Percentiles rank a stretch among this genome's conserved stretches.
Evolutionary conservation across 1,140 invertebrate species (phyloP).

Genomic region (Saxidomus purpurata): DNA sequence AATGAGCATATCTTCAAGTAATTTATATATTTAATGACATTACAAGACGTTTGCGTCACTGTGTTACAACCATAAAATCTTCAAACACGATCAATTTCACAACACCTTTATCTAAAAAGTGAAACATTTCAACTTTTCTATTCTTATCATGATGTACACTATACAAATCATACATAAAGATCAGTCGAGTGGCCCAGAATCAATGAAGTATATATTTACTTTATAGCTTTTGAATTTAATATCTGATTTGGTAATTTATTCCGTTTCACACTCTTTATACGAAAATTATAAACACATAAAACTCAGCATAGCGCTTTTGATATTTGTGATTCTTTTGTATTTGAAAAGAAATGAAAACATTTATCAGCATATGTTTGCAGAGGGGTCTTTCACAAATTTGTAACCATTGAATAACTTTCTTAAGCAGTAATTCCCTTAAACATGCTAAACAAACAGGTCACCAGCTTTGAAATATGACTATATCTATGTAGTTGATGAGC

Average conservation of each 20-base stretch:
- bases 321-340: constrained; percentile 43
- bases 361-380: constrained; percentile 53
- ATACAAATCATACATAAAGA: constrained; percentile 56
- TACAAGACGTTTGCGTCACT: constrained; percentile 5
- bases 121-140: constrained; percentile 55
- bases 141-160: not conserved
- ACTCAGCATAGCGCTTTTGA: constrained; percentile 49
- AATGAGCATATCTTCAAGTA: constrained; percentile 4
- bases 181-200: constrained; percentile 35
- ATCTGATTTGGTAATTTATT: constrained; percentile 67
- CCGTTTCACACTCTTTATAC: constrained; percentile 61
- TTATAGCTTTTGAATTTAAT: constrained; percentile 66
- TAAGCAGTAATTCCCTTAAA: not conserved
- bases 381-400: constrained; percentile 48
- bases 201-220: constrained; percentile 60
- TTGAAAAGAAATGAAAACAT: constrained; percentile 58
- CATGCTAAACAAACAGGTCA: not conserved
- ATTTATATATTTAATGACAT: constrained; percentile 23
- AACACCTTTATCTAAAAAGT: constrained; percentile 47
- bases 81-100: constrained; percentile 9
- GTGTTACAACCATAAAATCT: constrained; percentile 11
- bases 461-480: not conserved
- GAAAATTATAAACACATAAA: constrained; percentile 68
- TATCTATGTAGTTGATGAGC: no score
- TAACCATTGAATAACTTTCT: constrained; percentile 35